Evolutionary conservation across 2,888 invertebrate genomes (phyloP).

Genomic region (Plemyria rubiginata): DNA sequence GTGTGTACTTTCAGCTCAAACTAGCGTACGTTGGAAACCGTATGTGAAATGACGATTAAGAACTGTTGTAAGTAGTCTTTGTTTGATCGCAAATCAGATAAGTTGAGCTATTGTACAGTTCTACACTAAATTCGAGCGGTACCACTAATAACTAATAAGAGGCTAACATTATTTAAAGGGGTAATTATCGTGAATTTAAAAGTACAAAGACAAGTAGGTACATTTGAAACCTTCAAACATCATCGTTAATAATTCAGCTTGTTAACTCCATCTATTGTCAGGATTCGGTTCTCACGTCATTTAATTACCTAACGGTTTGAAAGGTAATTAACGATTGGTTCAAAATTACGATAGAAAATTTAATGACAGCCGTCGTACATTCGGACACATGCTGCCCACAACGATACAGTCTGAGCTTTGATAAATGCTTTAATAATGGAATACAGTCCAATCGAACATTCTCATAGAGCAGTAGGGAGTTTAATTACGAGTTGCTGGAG

Average conservation of each 20-base stretch:
- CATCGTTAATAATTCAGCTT: constrained; percentile 64
- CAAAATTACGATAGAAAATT: constrained; percentile 62
- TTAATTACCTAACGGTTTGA: constrained; percentile 72
- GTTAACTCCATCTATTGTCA: constrained; percentile 71
- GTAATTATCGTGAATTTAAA: constrained; percentile 34
- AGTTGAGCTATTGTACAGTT: constrained; percentile 65
- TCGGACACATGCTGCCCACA: constrained; percentile 62
- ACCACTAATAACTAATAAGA: constrained; percentile 32
- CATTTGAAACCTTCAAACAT: constrained; percentile 47
- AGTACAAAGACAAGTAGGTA: constrained; percentile 27
- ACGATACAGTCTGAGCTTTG: constrained; percentile 55
- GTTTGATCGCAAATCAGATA: constrained; percentile 75
- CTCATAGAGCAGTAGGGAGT: constrained; percentile 51
- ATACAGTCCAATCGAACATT: constrained; percentile 49
- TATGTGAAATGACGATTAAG: constrained; percentile 84
- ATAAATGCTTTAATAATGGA: constrained; percentile 53
- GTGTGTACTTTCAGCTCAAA: constrained; percentile 62
- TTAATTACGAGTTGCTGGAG: constrained; percentile 61
- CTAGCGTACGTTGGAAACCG: constrained; percentile 70
- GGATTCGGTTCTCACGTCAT: constrained; percentile 77
- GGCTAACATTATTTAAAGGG: constrained; percentile 24
- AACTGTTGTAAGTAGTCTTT: constrained; percentile 84
- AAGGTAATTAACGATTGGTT: constrained; percentile 70
- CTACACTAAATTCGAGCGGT: constrained; percentile 58
- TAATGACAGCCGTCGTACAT: constrained; percentile 67